These are phyloP conservation scores for Propithecus coquereli DNA, from an alignment of 2,113 vertebrate genomes.

Conservation along the genomic window DNA sequence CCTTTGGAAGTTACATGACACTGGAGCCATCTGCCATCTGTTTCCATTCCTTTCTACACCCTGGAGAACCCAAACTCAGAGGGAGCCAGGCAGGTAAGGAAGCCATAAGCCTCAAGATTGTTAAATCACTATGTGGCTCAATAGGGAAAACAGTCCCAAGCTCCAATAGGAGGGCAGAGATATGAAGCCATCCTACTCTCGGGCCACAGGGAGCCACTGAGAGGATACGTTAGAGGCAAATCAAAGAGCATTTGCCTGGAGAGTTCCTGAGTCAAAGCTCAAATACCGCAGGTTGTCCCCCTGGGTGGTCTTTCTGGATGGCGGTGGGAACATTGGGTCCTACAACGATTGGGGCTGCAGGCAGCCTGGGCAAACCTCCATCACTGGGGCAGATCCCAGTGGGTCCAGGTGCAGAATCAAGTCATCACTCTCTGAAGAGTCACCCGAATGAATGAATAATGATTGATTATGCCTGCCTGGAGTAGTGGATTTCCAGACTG, in stretches of 20 bases:
- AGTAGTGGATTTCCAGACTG: not conserved
- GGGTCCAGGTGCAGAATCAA: not conserved
- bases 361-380: fast-evolving
- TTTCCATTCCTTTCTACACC: not conserved
- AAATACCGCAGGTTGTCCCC: fast-evolving
- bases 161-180: not conserved
- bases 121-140: not conserved
- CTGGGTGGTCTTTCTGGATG: fast-evolving
- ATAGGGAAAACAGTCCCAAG: not conserved
- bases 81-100: not conserved
- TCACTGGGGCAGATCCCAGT: fast-evolving
- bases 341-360: fast-evolving
- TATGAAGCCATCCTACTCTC: fast-evolving
- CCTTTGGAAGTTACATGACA: not conserved
- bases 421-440: too few relatives aligned
- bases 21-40: not conserved
- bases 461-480: not conserved
- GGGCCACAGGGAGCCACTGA: not conserved
- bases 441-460: not conserved
- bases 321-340: not conserved
- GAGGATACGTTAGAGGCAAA: not conserved
- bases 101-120: not conserved
- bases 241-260: not conserved
- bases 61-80: not conserved
- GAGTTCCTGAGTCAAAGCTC: fast-evolving